Evolutionary conservation across 2,113 vertebrate genomes (phyloP), one percentile per base, ranked within the genome.

Genomic region (Dendrocopos noguchii): DNA sequence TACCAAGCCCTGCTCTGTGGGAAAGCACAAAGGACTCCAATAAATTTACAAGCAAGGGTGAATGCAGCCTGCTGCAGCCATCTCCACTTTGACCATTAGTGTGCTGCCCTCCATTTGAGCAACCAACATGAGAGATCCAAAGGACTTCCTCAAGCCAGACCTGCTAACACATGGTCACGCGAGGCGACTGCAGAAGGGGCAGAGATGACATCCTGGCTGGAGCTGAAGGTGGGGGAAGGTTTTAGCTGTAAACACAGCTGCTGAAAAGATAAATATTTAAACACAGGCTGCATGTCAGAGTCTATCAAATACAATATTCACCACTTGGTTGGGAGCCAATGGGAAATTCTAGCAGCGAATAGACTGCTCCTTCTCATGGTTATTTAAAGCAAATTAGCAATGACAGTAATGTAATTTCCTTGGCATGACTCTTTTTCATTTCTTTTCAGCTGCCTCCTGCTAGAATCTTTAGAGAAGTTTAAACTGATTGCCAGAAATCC

Each of bases 361-460:
- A 87, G 86, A 90, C 93, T 95, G 91, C 93, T 93, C 59, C 87
- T 96, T 96, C 88, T 96, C 95, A 79, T 17, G 7, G 88, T 89
- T 96, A 95, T 96, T 97, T 97, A 97, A 95, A 94, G 71, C 59
- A 97, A 98, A 97, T 97, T 97, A 97, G 93, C 93, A 96, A 81
- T 96, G 97, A 97, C 96, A 96, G 95, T 94, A 93, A 97, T 91
- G 90, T 79, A 85, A 96, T 97, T 97, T 97, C 84, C 74, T 76
- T 95, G 95, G 95, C 93, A 92, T 15, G 46, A 87, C 79, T 71
- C 87, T 84, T 93, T 93, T 87, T 95, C 96, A 95, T 95, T 96
- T 81, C 72, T 97, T 92, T 89, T 93, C 93, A 93, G 93, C 91
- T 94, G 94, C 79, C 87, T 93, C 53, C 95, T 90, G 87, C 80